Conservation (phyloP, 2,797 vertebrate genomes). For the Lithobates pipiens region DNA sequence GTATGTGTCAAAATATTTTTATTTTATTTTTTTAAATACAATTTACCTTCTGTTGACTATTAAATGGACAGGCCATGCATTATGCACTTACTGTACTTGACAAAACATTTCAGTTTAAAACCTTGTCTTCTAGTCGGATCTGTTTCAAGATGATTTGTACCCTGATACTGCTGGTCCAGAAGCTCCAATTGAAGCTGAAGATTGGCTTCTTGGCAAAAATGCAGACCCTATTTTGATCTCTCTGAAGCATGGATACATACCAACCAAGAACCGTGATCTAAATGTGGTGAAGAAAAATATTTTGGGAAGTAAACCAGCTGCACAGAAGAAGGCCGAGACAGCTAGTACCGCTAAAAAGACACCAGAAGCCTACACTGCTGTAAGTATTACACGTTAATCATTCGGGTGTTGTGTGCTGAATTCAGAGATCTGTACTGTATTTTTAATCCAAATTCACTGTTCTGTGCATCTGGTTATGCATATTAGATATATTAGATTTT, state of each 20-base stretch:
- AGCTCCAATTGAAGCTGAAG: constrained; percentile 89
- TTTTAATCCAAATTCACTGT: too few species aligned
- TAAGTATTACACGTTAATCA: constrained; percentile 70
- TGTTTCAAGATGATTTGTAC: constrained; percentile 98
- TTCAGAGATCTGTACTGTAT: too few species aligned
- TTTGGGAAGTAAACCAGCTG: constrained; percentile 85
- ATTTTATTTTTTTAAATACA: too few species aligned
- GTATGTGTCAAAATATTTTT: too few species aligned
- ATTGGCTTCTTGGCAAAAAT: constrained; percentile 95
- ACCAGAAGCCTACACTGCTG: constrained; percentile 78
- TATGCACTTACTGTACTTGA: not conserved
- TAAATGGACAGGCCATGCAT: not conserved
- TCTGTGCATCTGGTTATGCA: too few species aligned
- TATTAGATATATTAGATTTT: too few species aligned
- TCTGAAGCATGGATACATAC: constrained; percentile 91
- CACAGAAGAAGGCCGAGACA: constrained; percentile 86
- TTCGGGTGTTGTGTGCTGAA: too few species aligned
- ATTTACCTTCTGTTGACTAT: too few species aligned
- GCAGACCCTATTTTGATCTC: constrained; percentile 93
- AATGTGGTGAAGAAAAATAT: constrained; percentile 96
- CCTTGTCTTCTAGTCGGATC: constrained; percentile 84
- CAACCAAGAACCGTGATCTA: constrained; percentile 91
- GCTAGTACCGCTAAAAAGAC: constrained; percentile 81
- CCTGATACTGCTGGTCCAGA: constrained; percentile 94
- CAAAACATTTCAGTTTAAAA: not conserved